Base-by-base conservation (phyloP, 2,797 vertebrate species). In the Arnoldichthys spilopterus region DNA sequence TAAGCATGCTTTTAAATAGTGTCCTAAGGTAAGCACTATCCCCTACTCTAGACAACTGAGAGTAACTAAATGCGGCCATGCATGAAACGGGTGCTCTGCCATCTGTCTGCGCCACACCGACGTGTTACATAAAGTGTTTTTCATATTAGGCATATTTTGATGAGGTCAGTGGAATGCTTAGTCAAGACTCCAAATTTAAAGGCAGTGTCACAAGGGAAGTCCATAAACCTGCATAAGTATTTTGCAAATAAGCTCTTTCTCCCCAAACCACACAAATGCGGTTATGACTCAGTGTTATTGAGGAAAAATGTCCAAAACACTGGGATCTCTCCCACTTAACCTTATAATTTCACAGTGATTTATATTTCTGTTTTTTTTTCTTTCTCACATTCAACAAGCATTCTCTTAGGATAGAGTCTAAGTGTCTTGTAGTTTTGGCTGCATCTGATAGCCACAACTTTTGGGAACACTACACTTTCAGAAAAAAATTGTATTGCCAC, bases 121-220 rank as follows among this genome's bases (percentile, higher is more conserved):
- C 74, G 68, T 83, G 80, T 93, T 92, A 91, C 87, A 84, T 91
- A 91, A 93, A 91, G 82, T 91, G 89, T 91, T 92, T 84, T 92
- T 92, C 87, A 89, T 91, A 82, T 85, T 87, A 90, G 89, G 87
- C 86, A 90, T 90, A 72, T 91, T 92, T 89, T 30, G 85, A 88
- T 93, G 90, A 93, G 89, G 90, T 94, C 91, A 92, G 87, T 90
- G 88, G 89, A 92, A 91, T 91, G 86, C 88, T 85, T 86, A 89
- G 89, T 88, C 81, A 84, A 82, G 85, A 72, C 83, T 90, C 89
- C 87, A 88, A 87, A 90, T 92, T 79, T 86, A 91, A 92, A 88
- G 82, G 85, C 78, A 83, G 84, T 88, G 86, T 91, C 89, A 90
- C 81, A 78, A 81, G 86, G 82, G 85, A 86, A 87, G 86, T 88